Evolutionary conservation across 2,797 vertebrate genomes (phyloP).

Genomic region (Melanitta fusca): DNA sequence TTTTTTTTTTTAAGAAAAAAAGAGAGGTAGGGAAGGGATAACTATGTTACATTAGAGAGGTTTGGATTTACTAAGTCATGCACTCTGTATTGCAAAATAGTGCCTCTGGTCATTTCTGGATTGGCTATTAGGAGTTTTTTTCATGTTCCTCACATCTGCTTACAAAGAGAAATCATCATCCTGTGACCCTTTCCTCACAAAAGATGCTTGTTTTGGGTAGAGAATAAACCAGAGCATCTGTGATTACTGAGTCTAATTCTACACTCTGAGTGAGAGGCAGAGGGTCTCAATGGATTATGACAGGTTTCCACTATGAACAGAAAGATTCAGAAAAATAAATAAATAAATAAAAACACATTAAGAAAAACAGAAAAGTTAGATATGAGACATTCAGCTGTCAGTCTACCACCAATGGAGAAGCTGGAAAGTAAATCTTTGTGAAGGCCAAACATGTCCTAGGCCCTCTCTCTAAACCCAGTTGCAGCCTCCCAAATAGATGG

Average conservation of each 20-base stretch:
- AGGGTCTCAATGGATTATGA: neutral
- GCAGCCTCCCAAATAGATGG: neutral
- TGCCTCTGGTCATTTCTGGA: slow-evolving; percentile 49
- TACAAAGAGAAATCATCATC: neutral
- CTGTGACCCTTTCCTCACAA: neutral
- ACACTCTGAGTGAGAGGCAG: neutral
- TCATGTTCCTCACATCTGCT: slow-evolving; percentile 20
- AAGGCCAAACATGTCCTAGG: neutral
- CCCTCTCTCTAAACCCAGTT: neutral
- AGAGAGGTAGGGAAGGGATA: slow-evolving; percentile 1
- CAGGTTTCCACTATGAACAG: neutral
- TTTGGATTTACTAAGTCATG: slow-evolving; percentile 31
- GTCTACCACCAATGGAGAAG: neutral
- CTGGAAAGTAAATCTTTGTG: neutral
- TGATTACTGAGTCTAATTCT: neutral
- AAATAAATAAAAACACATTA: neutral
- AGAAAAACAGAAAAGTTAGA: neutral
- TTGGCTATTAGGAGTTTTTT: slow-evolving; percentile 10
- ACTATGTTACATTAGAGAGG: slow-evolving; percentile 21
- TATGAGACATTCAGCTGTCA: neutral
- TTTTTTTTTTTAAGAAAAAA: slow-evolving; percentile 15
- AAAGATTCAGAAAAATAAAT: neutral
- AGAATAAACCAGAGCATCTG: slow-evolving; percentile 3
- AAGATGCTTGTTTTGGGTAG: neutral
- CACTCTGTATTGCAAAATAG: neutral